Conservation (phyloP, 2,797 vertebrate species). For the Ficedula albicollis region DNA sequence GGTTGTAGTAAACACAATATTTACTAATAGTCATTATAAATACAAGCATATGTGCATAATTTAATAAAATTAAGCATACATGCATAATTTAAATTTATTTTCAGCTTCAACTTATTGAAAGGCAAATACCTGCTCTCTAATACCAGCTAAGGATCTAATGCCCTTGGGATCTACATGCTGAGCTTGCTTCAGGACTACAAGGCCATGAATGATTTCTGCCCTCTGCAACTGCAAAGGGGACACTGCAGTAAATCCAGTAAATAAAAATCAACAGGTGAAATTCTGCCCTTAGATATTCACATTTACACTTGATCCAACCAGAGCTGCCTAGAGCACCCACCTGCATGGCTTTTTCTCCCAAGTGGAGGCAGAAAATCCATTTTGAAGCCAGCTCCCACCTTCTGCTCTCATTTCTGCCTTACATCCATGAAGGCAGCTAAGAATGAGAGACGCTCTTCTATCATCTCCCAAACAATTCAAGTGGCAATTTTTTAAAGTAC, state of each 20-base stretch:
- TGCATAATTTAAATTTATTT: neutral
- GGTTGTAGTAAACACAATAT: neutral
- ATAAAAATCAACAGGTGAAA: neutral
- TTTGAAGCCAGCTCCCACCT: neutral
- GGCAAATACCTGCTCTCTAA: neutral
- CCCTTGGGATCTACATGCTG: neutral
- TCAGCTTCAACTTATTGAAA: neutral
- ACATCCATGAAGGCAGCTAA: neutral
- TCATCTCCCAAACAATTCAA: neutral
- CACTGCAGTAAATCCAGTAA: neutral
- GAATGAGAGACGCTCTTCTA: neutral
- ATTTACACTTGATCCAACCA: neutral
- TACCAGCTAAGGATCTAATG: neutral
- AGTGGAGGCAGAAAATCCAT: accelerated
- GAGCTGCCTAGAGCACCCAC: neutral
- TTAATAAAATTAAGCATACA: neutral
- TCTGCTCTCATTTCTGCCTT: neutral
- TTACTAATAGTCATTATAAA: neutral
- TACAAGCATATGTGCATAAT: neutral
- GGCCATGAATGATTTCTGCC: neutral
- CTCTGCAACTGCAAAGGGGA: neutral
- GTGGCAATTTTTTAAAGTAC: neutral
- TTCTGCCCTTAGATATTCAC: neutral
- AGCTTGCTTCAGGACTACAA: accelerated
- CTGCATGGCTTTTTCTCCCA: neutral